Percentiles rank a stretch among this genome's conserved stretches.
Conservation (phyloP, 2,797 vertebrate genomes). For the Triplophysa bombifrons region DNA sequence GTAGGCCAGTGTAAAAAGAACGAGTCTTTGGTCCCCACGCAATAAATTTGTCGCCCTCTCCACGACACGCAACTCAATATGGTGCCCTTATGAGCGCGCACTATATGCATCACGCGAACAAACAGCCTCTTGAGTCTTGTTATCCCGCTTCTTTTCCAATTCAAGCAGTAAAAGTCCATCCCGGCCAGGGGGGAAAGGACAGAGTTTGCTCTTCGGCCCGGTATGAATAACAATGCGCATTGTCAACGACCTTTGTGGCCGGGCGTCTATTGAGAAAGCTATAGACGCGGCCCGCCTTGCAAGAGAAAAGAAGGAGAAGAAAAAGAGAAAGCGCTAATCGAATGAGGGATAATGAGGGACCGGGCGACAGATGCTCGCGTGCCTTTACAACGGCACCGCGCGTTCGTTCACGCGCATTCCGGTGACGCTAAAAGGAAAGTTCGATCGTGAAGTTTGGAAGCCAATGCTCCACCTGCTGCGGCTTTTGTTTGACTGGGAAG, state of each 20-base stretch:
- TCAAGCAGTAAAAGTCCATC: slow-evolving; percentile 73
- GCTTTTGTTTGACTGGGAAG: slow-evolving; percentile 70
- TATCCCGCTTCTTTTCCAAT: slow-evolving; percentile 61
- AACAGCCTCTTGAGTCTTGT: slow-evolving; percentile 60
- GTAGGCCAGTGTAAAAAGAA: slow-evolving; percentile 39
- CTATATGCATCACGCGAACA: slow-evolving; percentile 65
- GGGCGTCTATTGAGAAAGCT: slow-evolving; percentile 38
- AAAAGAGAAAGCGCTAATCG: slow-evolving; percentile 81
- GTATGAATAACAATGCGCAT: slow-evolving; percentile 66
- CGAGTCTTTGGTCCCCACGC: slow-evolving; percentile 60
- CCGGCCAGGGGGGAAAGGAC: slow-evolving; percentile 49
- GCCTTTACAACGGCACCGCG: slow-evolving; percentile 90
- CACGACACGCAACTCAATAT: slow-evolving; percentile 76
- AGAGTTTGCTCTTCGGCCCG: slow-evolving; percentile 45
- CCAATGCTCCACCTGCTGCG: slow-evolving; percentile 88
- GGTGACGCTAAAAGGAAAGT: slow-evolving; percentile 70
- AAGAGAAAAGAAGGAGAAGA: slow-evolving; percentile 41
- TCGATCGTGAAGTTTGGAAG: slow-evolving; percentile 71
- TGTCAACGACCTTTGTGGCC: slow-evolving; percentile 56
- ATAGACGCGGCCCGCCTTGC: slow-evolving; percentile 15
- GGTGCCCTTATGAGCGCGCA: slow-evolving; percentile 63
- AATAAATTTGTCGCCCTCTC: slow-evolving; percentile 75
- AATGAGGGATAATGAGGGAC: slow-evolving; percentile 90
- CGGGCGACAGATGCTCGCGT: slow-evolving; percentile 96
- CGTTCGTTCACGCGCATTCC: slow-evolving; percentile 73